Evolutionary conservation across 2,888 invertebrate genomes (phyloP).

Genomic region (Pseudolycoriella hygida): DNA sequence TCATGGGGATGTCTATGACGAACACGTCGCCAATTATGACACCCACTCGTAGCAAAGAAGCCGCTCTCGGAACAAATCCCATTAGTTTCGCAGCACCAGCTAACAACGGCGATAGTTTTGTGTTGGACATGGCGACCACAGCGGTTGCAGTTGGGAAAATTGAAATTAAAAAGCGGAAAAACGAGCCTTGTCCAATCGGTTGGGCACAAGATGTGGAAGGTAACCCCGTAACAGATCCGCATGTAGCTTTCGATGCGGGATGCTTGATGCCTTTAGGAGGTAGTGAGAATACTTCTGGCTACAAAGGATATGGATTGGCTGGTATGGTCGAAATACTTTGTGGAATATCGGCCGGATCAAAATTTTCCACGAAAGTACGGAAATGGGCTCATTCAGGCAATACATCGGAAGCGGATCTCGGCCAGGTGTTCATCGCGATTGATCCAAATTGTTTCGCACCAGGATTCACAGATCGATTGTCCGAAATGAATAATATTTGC

Average conservation of each 20-base stretch:
- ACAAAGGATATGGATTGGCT: slow-evolving; percentile 77
- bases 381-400: slow-evolving; percentile 52
- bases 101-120: slow-evolving; percentile 54
- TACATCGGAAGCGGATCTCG: slow-evolving; percentile 53
- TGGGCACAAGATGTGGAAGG: slow-evolving; percentile 66
- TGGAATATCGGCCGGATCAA: slow-evolving; percentile 55
- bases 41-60: slow-evolving; percentile 62
- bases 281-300: slow-evolving; percentile 52
- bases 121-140: slow-evolving; percentile 86
- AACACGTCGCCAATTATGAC: slow-evolving; percentile 82
- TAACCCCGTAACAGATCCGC: slow-evolving; percentile 45
- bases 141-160: slow-evolving; percentile 88
- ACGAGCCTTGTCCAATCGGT: slow-evolving; percentile 54
- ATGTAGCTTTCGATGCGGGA: slow-evolving; percentile 36
- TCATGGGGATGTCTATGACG: slow-evolving; percentile 76
- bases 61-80: slow-evolving; percentile 81
- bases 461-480: slow-evolving; percentile 57
- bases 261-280: slow-evolving; percentile 61
- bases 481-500: slow-evolving; percentile 47
- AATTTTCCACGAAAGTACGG: slow-evolving; percentile 36
- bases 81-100: slow-evolving; percentile 63
- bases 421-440: slow-evolving; percentile 78
- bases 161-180: slow-evolving; percentile 66
- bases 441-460: slow-evolving; percentile 68
- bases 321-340: slow-evolving; percentile 76